Evolutionary conservation across 2,113 vertebrate species (phyloP), one percentile per base, ranked within the genome.

Genomic region (Phoxinus phoxinus): DNA sequence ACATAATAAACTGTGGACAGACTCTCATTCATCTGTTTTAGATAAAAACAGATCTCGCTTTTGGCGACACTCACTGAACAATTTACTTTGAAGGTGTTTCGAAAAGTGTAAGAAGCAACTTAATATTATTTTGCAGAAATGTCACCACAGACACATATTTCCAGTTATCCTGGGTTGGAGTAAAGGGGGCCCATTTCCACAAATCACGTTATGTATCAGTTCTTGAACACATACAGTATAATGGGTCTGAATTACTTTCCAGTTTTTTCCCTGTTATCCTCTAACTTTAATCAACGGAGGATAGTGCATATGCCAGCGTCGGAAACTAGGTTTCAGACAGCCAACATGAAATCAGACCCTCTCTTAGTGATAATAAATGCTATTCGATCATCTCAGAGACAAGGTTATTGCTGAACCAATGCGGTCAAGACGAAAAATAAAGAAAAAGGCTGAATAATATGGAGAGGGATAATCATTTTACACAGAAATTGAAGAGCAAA

Each of bases 381-480:
- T 73, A 79, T 79, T 74, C 41, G 81, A 88, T 88, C 81, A 79
- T 23, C 61, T 13, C 46, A 58, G n/a, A 71, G 81, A 69, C 44
- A 56, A 25, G 84, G 46, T 86, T 86, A 83, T 86, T 78, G 69
- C 37, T 75, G 32, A 41, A 83, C 61, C 84, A 56, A 35, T 11
- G 12, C 23, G 53, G 46, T 67, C 25, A 48, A 46, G 37, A 81
- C 9, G 58, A 81, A 65, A 46, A 81, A 81, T 15, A 59, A 77
- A 32, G 19, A 32, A 75, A 84, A 21, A 30, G 72, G 37, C n/a
- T 53, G 78, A 35, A 37, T 71, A 71, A 77, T 46, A 13, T 51
- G 53, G 35, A 72, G 35, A 81, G 59, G 19, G 46, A 75, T 85
- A 67, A 76, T 85, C 35, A 77, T 51, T 78, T 82, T 41, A 71